Conservation (phyloP, 1,140 invertebrate genomes). For the Drosophila funebris region DNA sequence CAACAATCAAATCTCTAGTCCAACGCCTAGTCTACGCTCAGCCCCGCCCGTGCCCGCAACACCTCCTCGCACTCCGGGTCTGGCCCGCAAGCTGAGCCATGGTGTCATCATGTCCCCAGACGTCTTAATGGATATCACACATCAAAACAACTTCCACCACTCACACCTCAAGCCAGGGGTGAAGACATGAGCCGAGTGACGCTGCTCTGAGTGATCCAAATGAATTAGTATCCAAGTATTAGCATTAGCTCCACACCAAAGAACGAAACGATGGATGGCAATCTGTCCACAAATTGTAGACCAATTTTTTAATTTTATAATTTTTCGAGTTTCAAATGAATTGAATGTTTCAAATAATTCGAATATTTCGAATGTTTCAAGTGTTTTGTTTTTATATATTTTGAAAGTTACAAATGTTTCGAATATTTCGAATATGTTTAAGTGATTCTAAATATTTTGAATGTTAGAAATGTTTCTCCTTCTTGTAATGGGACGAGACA, state of each 20-base stretch:
- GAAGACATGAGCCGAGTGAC: background rate
- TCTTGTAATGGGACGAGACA: slow-evolving; percentile 35
- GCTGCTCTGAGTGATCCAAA: background rate
- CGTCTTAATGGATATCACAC: slow-evolving; percentile 49
- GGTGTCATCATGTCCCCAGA: slow-evolving; percentile 71
- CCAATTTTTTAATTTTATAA: background rate
- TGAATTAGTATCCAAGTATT: slow-evolving; percentile 26
- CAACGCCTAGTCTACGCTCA: slow-evolving; percentile 58
- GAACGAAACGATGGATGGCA: slow-evolving; percentile 21
- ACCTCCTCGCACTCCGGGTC: slow-evolving; percentile 47
- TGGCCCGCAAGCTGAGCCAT: slow-evolving; percentile 37
- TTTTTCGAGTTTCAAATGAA: background rate
- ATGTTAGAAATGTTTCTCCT: background rate
- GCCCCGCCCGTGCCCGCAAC: slow-evolving; percentile 62
- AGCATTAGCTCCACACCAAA: slow-evolving; percentile 32
- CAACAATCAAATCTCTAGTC: slow-evolving; percentile 45
- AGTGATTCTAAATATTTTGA: background rate
- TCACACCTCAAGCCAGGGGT: background rate
- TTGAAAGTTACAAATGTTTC: background rate
- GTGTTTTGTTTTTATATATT: background rate
- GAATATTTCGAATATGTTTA: background rate
- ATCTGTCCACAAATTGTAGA: background rate
- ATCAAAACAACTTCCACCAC: slow-evolving; percentile 1
- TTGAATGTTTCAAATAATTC: background rate
- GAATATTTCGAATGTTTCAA: slow-evolving; percentile 1